Evolutionary conservation across 2,113 vertebrate genomes (phyloP).

Genomic region (Artemisiospiza belli): DNA sequence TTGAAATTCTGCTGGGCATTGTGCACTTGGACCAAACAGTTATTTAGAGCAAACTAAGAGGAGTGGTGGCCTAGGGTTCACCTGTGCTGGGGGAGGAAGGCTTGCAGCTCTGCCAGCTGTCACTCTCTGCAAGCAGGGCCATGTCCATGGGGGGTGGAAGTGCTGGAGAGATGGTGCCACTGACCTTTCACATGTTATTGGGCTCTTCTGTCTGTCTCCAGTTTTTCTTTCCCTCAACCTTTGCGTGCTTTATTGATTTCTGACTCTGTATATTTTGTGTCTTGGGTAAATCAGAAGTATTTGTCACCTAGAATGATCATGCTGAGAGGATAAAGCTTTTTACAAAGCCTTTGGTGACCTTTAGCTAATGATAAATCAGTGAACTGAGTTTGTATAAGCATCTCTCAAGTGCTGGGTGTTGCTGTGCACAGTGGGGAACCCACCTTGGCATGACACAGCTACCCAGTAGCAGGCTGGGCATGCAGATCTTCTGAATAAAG

Average conservation of each 20-base stretch:
- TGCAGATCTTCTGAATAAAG: not conserved
- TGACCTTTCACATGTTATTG: not conserved
- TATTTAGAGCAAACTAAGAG: not conserved
- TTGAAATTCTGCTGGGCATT: not conserved
- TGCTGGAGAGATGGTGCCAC: not conserved
- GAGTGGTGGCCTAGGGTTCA: not conserved
- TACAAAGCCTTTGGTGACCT: slow-evolving; percentile 41
- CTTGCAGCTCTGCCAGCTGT: not conserved
- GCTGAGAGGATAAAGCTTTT: slow-evolving; percentile 37
- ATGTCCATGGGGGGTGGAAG: not conserved
- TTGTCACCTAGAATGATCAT: slow-evolving; percentile 15
- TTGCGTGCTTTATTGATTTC: slow-evolving; percentile 27
- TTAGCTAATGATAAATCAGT: slow-evolving; percentile 50
- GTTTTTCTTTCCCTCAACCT: not conserved
- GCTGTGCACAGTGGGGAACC: not conserved
- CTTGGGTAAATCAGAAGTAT: slow-evolving; percentile 14
- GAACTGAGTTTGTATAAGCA: not conserved
- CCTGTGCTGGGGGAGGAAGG: not conserved
- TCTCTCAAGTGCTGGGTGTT: not conserved
- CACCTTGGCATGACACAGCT: not conserved
- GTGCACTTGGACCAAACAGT: not conserved
- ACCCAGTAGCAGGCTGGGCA: not conserved
- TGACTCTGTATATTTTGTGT: not conserved
- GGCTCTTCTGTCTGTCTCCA: not conserved
- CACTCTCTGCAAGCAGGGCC: not conserved